Base-by-base conservation (phyloP, 23 tunicate genomes). In the Clavelina lepadiformis region DNA sequence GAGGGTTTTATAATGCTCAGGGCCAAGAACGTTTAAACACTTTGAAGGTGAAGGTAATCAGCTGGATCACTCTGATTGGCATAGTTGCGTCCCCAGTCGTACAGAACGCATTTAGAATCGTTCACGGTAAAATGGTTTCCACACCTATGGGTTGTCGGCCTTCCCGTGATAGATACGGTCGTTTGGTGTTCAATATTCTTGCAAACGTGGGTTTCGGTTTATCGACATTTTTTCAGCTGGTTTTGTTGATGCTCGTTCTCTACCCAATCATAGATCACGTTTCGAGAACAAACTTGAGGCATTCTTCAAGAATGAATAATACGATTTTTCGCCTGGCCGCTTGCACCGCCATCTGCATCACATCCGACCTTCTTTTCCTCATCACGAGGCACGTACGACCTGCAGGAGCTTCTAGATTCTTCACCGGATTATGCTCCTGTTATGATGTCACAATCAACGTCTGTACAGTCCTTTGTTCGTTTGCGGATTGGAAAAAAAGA, bases 291-390 rank as follows among this genome's bases (percentile, higher is more conserved):
- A 63, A 35, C 6, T 8, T 63, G n/a, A 3, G 28, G 28, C 68
- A 63, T 7, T 6, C 26, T 18, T 36, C 27, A 15, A n/a, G n/a
- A n/a, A 5, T 63, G 49, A 63, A 63, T 22, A 63, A 35, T 22
- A 63, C 50, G 22, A 36, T 63, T 5, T 8, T 63, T 63, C 68
- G 68, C 3, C 24, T 63, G 11, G 68, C 26, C 18, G 24, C 38
- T 63, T 34, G 68, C 29, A 63, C 68, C 11, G 20, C 26, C 5
- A 28, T 63, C 5, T 63, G 68, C 50, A 63, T 63, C 29, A 7
- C 38, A 22, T 35, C 50, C 5, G 68, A 63, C 29, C 6, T 63
- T 3, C 50, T 63, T 11, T 34, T 34, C 26, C 68, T 63, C 3
- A 28, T 63, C 5, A 34, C 31, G 24, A 63, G 38, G 24, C 38